A percentile compares a stretch with the other conserved stretches of the same genome.
These are phyloP conservation scores for Sinotaia quadrata DNA, from an alignment of 2,888 invertebrate genomes.

Conservation along the genomic window DNA sequence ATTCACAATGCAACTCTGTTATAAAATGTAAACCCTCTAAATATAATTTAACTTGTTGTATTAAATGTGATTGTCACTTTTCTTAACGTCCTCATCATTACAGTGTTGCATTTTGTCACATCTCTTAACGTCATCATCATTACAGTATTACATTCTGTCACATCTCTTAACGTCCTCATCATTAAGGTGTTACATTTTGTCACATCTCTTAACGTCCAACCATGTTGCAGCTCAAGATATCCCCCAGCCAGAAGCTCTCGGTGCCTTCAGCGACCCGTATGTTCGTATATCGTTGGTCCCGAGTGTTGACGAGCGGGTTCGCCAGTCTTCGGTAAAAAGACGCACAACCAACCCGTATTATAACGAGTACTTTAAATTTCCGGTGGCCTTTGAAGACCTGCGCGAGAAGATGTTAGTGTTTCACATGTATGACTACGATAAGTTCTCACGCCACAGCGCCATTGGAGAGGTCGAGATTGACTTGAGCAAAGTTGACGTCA, in stretches of 20 bases:
- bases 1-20: too few species aligned
- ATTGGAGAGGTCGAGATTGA: constrained; percentile 87
- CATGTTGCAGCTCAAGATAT: constrained; percentile 80
- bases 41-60: too few species aligned
- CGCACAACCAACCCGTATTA: constrained; percentile 90
- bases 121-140: too few species aligned
- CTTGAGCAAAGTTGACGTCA: constrained; percentile 84
- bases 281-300: constrained; percentile 86
- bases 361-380: constrained; percentile 93
- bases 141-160: too few species aligned
- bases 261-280: constrained; percentile 92
- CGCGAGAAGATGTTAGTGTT: constrained; percentile 82
- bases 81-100: too few species aligned
- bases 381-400: constrained; percentile 89
- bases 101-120: too few species aligned
- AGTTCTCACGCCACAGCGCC: constrained; percentile 89
- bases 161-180: too few species aligned
- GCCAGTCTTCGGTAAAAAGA: constrained; percentile 87
- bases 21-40: too few species aligned
- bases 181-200: too few species aligned
- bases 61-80: too few species aligned
- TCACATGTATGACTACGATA: constrained; percentile 78
- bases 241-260: constrained; percentile 83
- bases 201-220: too few species aligned
- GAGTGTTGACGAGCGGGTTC: constrained; percentile 86